These are phyloP conservation scores for Dicyrtomina minuta DNA, from an alignment of 2,888 invertebrate genomes.

Conservation along the genomic window DNA sequence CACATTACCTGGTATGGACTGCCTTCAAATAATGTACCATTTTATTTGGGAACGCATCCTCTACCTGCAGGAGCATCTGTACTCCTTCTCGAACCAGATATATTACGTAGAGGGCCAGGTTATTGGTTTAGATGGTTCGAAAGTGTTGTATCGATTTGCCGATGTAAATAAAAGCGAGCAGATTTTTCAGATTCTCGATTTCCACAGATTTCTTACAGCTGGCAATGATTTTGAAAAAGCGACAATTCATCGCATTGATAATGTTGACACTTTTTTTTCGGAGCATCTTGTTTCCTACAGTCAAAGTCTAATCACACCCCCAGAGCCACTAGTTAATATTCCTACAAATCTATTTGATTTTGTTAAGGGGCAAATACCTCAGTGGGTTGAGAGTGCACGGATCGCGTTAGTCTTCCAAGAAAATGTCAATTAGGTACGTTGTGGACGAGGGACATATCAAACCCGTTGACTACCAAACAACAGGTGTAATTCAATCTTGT, in stretches of 20 bases:
- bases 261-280: constrained; percentile 10
- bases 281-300: constrained; percentile 16
- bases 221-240: constrained; percentile 11
- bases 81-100: neutral
- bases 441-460: constrained; percentile 31
- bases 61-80: constrained; percentile 17
- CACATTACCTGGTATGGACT: constrained; percentile 30
- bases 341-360: constrained; percentile 25
- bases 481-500: constrained; percentile 31
- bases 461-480: constrained; percentile 41
- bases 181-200: constrained; percentile 2
- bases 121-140: no score
- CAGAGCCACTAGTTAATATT: constrained; percentile 9
- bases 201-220: neutral
- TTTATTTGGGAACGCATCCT: constrained; percentile 26
- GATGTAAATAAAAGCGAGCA: neutral
- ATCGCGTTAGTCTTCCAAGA: constrained; percentile 27
- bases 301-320: neutral
- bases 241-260: constrained; percentile 5
- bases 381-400: constrained; percentile 33
- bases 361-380: constrained; percentile 27
- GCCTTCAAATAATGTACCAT: constrained; percentile 30
- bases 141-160: neutral
- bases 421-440: constrained; percentile 39
- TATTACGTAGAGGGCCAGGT: constrained; percentile 27